Base-by-base conservation (phyloP, 2,888 invertebrate species). In the Shargacucullia verbasci region DNA sequence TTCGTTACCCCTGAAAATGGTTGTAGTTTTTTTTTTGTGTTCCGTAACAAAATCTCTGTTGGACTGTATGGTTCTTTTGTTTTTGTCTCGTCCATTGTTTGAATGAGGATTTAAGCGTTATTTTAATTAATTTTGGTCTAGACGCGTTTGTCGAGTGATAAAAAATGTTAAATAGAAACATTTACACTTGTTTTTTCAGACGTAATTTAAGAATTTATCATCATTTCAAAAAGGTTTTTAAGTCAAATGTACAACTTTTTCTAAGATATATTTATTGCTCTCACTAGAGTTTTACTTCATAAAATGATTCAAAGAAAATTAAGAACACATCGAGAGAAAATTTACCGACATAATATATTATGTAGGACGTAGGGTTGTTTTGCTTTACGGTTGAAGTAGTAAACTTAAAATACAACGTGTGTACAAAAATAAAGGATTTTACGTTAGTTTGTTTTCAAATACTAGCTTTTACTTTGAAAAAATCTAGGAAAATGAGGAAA, bases 291-390 rank as follows among this genome's bases (percentile, higher is more conserved):
- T 25, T 37, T 29, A 56, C 20, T 61, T 53, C 44, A 35, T 35
- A 33, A 50, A 66, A 67, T 48, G 37, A 49, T 25, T n/a, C 10
- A 9, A 31, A 38, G 33, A 34, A 59, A 55, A 57, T 61, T 47
- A 43, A 53, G 53, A 56, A 49, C 39, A 13, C 38, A 53, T 44
- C 37, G 52, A 49, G 60, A 55, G 47, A 55, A 59, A 46, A 47
- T 44, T 29, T 50, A 14, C 20, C 48, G 12, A 56, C 50, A 37
- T 55, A 43, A 53, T 63, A 54, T 73, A 63, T 67, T 67, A 70
- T 64, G 61, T 39, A 73, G 50, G 57, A 73, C 34, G 27, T 25
- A 12, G 41, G 46, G 10, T 58, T 56, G 29, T 37, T 47, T 65
- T 50, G n/a, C 46, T 58, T 56, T 40, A 55, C 13, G 15, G 46